A percentile compares a stretch with the other conserved stretches of the same genome.
These are phyloP conservation scores for Neosilurus hyrtlii DNA, from an alignment of 2,797 vertebrate genomes.

Conservation along the genomic window DNA sequence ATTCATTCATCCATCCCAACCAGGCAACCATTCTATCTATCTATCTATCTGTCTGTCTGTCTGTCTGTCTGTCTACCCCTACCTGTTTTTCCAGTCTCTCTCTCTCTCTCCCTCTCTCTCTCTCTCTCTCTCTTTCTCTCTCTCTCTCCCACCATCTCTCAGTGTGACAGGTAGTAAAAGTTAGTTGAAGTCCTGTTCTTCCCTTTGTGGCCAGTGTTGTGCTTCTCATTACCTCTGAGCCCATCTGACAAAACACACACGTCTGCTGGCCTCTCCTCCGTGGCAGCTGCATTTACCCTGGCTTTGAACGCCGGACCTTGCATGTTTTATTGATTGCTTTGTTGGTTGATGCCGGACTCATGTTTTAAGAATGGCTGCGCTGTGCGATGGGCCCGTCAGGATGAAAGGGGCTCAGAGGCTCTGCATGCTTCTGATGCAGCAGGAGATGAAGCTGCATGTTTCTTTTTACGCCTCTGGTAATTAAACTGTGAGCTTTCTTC, in stretches of 20 bases:
- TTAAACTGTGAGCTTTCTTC: constrained; percentile 38
- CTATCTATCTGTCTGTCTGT: constrained; percentile 24
- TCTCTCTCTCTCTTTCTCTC: constrained; percentile 5
- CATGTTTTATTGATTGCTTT: constrained; percentile 78
- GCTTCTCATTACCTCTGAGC: constrained; percentile 48
- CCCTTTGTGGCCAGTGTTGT: constrained; percentile 46
- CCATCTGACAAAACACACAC: constrained; percentile 64
- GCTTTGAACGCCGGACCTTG: constrained; percentile 71
- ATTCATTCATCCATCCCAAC: background rate
- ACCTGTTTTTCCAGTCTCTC: background rate
- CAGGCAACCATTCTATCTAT: background rate
- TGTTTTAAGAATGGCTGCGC: constrained; percentile 73
- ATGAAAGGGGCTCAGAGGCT: constrained; percentile 50
- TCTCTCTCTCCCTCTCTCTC: constrained; percentile 17
- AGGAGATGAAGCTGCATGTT: constrained; percentile 58
- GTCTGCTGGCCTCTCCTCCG: constrained; percentile 60
- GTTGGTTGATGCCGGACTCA: constrained; percentile 75
- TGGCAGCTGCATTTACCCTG: constrained; percentile 75
- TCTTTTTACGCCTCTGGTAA: constrained; percentile 57
- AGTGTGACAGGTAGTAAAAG: constrained; percentile 29
- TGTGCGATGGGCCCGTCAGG: constrained; percentile 53
- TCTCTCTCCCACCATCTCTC: constrained; percentile 16
- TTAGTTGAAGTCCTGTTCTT: constrained; percentile 34
- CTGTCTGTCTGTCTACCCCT: background rate
- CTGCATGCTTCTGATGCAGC: constrained; percentile 57